Evolutionary conservation across 1,140 invertebrate species (phyloP), one percentile per base, ranked within the genome.

Genomic region (Diorhabda elongata): DNA sequence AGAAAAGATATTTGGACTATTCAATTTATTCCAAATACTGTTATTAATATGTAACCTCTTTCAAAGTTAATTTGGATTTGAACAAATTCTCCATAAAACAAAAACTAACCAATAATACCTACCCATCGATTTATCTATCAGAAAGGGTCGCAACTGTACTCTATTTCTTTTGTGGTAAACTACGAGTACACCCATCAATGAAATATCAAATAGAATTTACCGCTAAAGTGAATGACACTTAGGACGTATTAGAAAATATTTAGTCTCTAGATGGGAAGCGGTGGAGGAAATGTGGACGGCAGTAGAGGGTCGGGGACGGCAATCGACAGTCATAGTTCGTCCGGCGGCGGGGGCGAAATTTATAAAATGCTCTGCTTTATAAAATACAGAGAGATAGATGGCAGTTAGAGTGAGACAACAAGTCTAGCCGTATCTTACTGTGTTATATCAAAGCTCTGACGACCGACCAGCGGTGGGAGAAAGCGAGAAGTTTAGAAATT

Each of bases 241-340:
- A 65, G 64, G 42, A 47, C 64, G 47, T 65, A 65, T 65, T 65
- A 65, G 64, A 65, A 65, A 65, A 65, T 65, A 65, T 65, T 65
- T 65, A 65, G 61, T 11, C 44, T 11, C 61, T 43, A 11, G 8
- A 8, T 42, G 42, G 42, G 3, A 11, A 43, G 61, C 42, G 42
- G 44, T 4, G 8, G 5, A 6, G 44, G 43, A 44, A 44, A 2
- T n/a, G 42, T 42, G 42, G 7, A 43, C 41, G 61, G 4, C 2
- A 4, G 42, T 1, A 52, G 64, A 4, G 2, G n/a, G 59, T 4
- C 2, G n/a, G 64, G 44, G 64, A n/a, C 64, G 45, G 63, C 52
- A 62, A 42, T 47, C 44, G 61, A 26, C 64, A 26, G 62, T 52
- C 62, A 26, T 45, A 26, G 62, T 64, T 45, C 62, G 52, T 65